Conservation (phyloP, 2,888 invertebrate species). For the Mimachlamys varia region DNA sequence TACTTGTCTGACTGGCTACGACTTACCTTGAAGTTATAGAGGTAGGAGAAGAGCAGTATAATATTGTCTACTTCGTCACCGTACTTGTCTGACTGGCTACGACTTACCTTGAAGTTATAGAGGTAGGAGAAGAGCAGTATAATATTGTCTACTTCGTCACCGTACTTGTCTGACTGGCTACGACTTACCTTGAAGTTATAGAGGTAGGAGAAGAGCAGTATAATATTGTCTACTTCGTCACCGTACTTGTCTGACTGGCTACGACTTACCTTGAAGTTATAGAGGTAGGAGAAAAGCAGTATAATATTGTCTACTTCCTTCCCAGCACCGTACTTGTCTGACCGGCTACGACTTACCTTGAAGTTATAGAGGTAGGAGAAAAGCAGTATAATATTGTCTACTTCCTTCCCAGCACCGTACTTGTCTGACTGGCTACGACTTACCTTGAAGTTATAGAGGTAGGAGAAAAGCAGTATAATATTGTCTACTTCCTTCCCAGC, state of each 20-base stretch:
- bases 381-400: constrained; percentile 91
- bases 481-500: constrained; percentile 93
- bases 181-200: constrained; percentile 92
- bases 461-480: constrained; percentile 88
- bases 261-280: constrained; percentile 91
- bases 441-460: constrained; percentile 95
- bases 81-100: constrained; percentile 81
- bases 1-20: constrained; percentile 81
- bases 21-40: constrained; percentile 93
- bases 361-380: constrained; percentile 94
- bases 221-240: constrained; percentile 91
- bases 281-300: constrained; percentile 90
- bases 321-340: constrained; percentile 85
- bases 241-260: constrained; percentile 82
- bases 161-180: constrained; percentile 82
- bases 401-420: constrained; percentile 87
- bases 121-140: constrained; percentile 90
- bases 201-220: constrained; percentile 90
- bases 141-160: constrained; percentile 91
- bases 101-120: constrained; percentile 92
- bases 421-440: constrained; percentile 79
- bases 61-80: constrained; percentile 91
- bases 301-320: constrained; percentile 93
- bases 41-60: constrained; percentile 88
- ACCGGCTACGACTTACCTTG: constrained; percentile 87